Base-by-base conservation (phyloP, 2,888 invertebrate genomes). In the Nebria salina region DNA sequence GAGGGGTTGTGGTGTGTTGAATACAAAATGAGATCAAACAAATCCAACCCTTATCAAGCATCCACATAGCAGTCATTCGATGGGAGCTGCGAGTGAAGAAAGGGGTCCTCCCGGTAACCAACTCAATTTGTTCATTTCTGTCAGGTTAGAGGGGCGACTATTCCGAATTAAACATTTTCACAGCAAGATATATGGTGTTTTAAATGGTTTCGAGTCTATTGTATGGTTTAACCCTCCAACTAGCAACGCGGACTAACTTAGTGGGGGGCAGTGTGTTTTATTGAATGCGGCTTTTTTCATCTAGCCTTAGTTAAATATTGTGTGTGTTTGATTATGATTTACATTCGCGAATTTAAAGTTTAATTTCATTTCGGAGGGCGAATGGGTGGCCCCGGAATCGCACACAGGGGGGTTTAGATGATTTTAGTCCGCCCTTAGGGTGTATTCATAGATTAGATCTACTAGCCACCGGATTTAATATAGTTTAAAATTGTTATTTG, bases 291-390 rank as follows among this genome's bases (percentile, higher is more conserved):
- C 54, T 54, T 54, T 54, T 54, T 54, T 54, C 54, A 54, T 54
- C 54, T 54, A 54, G 54, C 54, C 54, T 11, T 54, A 54, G 54
- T 54, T 68, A 25, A 25, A 68, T 75, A 75, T 75, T 75, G 73
- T 75, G 75, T 80, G 75, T 68, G 42, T 70, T 65, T 75, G 80
- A 75, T 80, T 75, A 80, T 80, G 80, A 80, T 80, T 80, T 80
- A 80, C 80, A 80, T 80, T 6, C 70, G 80, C n/a, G 75, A 75
- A 43, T 80, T 80, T 80, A 80, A 80, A 80, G 41, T 80, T 80
- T 80, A 68, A 80, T 80, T 80, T 80, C 75, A 80, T 68, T 74
- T 73, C n/a, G 20, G 26, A 7, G 72, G 34, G 34, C 2, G 34
- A 34, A 5, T 34, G 34, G 34, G 34, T 34, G 34, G 34, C 34